A percentile compares a stretch with the other conserved stretches of the same genome.
Conservation (phyloP, 2,113 vertebrate genomes). For the Conger conger region DNA sequence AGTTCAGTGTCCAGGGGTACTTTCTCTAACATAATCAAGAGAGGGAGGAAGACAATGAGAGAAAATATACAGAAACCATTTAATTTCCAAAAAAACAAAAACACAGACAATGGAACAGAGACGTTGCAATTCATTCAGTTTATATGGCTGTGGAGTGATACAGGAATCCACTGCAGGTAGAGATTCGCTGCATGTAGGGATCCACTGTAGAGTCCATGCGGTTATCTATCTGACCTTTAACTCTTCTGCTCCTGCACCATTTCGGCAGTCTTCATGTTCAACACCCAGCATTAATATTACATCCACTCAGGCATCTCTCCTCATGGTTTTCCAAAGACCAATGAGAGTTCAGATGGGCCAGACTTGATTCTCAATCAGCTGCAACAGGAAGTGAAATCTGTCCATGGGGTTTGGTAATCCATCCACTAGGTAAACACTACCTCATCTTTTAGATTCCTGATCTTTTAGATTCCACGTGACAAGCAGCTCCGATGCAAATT, state of each 20-base stretch:
- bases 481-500: background rate
- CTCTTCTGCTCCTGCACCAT: background rate
- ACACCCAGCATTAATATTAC: background rate
- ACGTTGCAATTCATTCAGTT: background rate
- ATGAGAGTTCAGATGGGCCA: too few species aligned
- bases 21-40: background rate
- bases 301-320: background rate
- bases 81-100: background rate
- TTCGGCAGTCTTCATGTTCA: background rate
- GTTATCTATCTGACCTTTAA: background rate
- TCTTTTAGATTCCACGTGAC: background rate
- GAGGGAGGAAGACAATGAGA: background rate
- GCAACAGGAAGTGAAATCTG: background rate
- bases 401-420: background rate
- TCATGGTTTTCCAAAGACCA: too few species aligned
- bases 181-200: background rate
- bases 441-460: too few species aligned
- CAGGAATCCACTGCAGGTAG: too few species aligned
- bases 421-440: background rate
- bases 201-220: background rate
- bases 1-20: background rate
- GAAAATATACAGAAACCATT: background rate
- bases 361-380: background rate
- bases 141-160: background rate
- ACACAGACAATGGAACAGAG: background rate